phyloP scores from a whole-genome alignment of 1,140 invertebrate species.

The Agrypnia vestita region DNA sequence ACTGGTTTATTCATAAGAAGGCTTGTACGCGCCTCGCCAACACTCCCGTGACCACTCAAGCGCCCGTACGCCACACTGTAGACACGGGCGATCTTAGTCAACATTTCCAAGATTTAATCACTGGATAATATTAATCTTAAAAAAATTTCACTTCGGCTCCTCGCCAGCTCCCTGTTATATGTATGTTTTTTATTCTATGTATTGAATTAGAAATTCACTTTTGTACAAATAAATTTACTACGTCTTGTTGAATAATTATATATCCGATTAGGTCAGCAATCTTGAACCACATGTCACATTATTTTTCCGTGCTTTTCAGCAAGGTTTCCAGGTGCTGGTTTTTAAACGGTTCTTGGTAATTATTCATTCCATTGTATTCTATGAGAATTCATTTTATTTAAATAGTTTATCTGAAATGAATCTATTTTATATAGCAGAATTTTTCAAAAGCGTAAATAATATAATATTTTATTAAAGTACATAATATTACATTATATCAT shows the following conservation, averaged over 20 bases:
- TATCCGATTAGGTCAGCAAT: conserved; percentile 1
- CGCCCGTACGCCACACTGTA: conserved; percentile 65
- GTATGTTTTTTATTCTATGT: conserved; percentile 11
- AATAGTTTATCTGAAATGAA: conserved; percentile 20
- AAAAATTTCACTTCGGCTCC: neutral
- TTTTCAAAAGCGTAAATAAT: neutral
- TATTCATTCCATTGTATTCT: conserved; percentile 25
- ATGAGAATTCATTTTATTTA: conserved; percentile 18
- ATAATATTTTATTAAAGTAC: conserved; percentile 7
- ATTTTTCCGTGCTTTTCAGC: conserved; percentile 20
- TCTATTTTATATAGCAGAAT: conserved; percentile 19
- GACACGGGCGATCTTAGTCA: conserved; percentile 69
- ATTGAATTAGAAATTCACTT: conserved; percentile 9
- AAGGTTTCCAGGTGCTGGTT: conserved; percentile 15
- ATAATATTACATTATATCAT: neutral
- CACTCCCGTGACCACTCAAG: conserved; percentile 63
- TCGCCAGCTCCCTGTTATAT: neutral
- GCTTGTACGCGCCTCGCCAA: conserved; percentile 77
- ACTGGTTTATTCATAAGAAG: conserved; percentile 98
- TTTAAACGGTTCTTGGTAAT: neutral
- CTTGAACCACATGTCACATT: neutral
- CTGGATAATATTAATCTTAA: conserved; percentile 60
- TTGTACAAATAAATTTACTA: conserved; percentile 18
- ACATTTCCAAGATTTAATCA: conserved; percentile 68
- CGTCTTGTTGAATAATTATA: conserved; percentile 30